Conservation (phyloP, 2,797 vertebrate species). For the Pelodytes ibericus region DNA sequence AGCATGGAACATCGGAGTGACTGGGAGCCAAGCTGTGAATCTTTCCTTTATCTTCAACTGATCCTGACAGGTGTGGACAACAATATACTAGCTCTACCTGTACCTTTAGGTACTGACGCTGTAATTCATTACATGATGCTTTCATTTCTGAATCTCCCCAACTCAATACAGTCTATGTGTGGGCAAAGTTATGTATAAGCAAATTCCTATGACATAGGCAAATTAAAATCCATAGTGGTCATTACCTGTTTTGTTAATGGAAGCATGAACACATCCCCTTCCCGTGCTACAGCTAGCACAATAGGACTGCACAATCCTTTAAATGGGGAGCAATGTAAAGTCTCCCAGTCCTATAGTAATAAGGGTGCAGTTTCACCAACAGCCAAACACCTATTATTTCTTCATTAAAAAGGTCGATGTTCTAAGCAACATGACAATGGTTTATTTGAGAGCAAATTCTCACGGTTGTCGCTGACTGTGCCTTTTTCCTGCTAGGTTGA, state of each 20-base stretch:
- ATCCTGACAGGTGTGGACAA: slow-evolving; percentile 4
- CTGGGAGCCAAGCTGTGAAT: not conserved
- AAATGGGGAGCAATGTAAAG: not conserved
- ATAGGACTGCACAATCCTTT: slow-evolving; percentile 3
- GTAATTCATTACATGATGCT: slow-evolving; percentile 13
- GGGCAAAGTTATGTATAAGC: slow-evolving; percentile 6
- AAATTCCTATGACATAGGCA: slow-evolving; percentile 34
- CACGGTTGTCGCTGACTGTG: not conserved
- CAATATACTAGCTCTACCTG: slow-evolving; percentile 13
- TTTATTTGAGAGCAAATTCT: not conserved
- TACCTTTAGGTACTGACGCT: slow-evolving; percentile 13
- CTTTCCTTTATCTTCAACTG: not conserved
- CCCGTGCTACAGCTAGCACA: not conserved
- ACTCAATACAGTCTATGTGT: slow-evolving; percentile 20
- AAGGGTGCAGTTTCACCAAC: slow-evolving; percentile 5
- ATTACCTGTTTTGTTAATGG: slow-evolving; percentile 27
- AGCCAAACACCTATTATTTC: not conserved
- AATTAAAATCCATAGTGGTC: slow-evolving; percentile 51
- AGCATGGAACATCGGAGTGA: not conserved
- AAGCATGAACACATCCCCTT: not conserved
- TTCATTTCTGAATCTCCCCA: slow-evolving; percentile 22
- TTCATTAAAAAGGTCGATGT: not conserved
- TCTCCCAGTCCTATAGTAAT: not conserved
- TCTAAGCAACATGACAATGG: slow-evolving; percentile 1
- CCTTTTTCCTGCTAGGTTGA: not conserved